Conservation (phyloP, 2,113 vertebrate genomes). For the Acrocephalus kingi region DNA sequence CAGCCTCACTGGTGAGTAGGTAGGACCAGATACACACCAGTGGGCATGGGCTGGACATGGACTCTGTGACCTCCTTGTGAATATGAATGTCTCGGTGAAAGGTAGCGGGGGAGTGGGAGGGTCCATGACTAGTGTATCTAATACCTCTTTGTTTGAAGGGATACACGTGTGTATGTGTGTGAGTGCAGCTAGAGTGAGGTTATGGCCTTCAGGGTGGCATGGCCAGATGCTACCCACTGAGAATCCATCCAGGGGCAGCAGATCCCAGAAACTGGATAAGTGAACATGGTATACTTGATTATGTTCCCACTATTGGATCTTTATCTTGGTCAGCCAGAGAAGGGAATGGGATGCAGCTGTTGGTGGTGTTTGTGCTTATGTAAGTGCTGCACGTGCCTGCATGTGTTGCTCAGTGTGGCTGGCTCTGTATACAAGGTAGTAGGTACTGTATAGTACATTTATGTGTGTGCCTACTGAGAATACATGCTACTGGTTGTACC, state of each 20-base stretch:
- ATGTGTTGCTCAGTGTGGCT: background rate
- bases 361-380: background rate
- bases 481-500: background rate
- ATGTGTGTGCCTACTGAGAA: background rate
- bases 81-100: background rate
- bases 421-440: background rate
- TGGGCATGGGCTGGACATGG: background rate
- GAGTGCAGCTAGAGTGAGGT: too few species aligned
- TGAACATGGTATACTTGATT: background rate
- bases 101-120: accelerated
- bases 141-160: background rate
- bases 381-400: background rate
- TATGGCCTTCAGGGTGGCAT: background rate
- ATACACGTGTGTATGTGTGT: accelerated
- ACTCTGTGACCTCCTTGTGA: background rate
- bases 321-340: background rate
- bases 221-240: too few species aligned
- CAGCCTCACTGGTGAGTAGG: background rate
- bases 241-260: background rate
- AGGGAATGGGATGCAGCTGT: background rate
- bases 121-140: background rate
- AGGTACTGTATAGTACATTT: too few species aligned
- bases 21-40: accelerated
- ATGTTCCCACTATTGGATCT: background rate
- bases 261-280: background rate